Conservation (phyloP, 1,140 invertebrate genomes). For the Penaeus chinensis region DNA sequence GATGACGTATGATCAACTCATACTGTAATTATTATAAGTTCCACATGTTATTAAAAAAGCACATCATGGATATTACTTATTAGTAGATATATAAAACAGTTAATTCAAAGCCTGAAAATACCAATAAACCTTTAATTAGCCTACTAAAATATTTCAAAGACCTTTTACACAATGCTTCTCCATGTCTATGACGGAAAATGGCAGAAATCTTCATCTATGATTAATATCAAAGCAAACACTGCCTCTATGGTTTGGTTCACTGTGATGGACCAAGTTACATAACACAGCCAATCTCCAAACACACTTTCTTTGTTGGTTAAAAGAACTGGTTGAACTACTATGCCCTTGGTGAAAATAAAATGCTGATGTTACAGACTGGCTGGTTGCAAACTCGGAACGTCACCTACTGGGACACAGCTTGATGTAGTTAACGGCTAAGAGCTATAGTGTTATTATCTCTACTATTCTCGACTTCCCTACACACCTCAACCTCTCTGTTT, state of each 20-base stretch:
- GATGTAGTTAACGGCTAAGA: background rate
- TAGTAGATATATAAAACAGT: too few relatives aligned
- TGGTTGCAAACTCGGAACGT: constrained; percentile 39
- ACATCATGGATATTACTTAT: too few relatives aligned
- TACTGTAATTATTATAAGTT: too few relatives aligned
- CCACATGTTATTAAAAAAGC: too few relatives aligned
- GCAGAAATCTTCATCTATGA: constrained; percentile 19
- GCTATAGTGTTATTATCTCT: background rate
- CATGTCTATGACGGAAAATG: background rate
- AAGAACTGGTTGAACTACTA: too few relatives aligned
- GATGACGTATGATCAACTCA: too few relatives aligned
- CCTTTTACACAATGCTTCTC: background rate
- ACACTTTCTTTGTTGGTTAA: background rate
- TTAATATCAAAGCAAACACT: constrained; percentile 22
- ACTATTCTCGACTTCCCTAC: constrained; percentile 23
- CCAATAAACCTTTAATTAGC: background rate
- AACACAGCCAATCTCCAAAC: constrained; percentile 25
- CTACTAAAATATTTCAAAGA: background rate
- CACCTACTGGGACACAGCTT: constrained; percentile 28
- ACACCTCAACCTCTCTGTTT: constrained; percentile 45
- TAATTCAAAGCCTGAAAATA: background rate
- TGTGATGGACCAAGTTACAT: constrained; percentile 39
- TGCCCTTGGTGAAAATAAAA: background rate
- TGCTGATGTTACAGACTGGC: constrained; percentile 6
- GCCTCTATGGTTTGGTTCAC: background rate